Conservation (phyloP, 2,888 invertebrate species). For the Ormyrus pomaceus region DNA sequence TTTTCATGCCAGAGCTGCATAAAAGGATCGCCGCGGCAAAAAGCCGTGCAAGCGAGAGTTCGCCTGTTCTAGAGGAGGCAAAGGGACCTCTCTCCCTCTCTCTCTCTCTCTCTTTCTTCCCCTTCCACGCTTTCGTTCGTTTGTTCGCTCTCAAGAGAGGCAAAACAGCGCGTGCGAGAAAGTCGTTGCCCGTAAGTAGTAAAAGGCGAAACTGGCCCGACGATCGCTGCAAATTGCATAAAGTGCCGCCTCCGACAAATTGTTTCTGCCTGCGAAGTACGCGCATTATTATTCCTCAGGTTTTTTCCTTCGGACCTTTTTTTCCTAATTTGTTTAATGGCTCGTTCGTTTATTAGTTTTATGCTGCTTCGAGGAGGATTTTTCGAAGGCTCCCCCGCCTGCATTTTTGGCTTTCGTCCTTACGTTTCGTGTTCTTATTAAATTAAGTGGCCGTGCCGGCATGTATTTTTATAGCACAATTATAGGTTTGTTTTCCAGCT, state of each 20-base stretch:
- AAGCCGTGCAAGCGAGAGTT: not conserved
- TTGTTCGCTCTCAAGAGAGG: slow-evolving; percentile 22
- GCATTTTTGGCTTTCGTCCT: no score
- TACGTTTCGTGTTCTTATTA: no score
- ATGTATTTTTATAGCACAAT: no score
- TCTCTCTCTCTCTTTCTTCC: not conserved
- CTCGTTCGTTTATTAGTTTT: not conserved
- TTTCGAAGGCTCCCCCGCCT: no score
- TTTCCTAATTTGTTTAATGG: not conserved
- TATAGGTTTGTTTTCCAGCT: not conserved
- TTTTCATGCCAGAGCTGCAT: slow-evolving; percentile 46
- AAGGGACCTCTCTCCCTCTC: slow-evolving; percentile 20
- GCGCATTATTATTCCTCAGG: not conserved
- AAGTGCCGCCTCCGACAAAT: slow-evolving; percentile 15
- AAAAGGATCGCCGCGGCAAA: slow-evolving; percentile 49
- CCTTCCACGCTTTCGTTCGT: slow-evolving; percentile 2
- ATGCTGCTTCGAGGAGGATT: no score
- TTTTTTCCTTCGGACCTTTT: not conserved
- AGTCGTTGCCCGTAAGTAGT: slow-evolving; percentile 32
- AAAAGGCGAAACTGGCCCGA: slow-evolving; percentile 15
- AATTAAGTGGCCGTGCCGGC: no score
- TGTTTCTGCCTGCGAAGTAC: slow-evolving; percentile 7
- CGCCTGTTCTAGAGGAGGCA: slow-evolving; percentile 27
- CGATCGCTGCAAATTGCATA: slow-evolving; percentile 33
- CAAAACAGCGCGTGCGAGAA: slow-evolving; percentile 15